Percentiles rank a stretch among this genome's conserved stretches.
Evolutionary conservation across 1,140 invertebrate genomes (phyloP).

Genomic region (Papilio aristodemus): DNA sequence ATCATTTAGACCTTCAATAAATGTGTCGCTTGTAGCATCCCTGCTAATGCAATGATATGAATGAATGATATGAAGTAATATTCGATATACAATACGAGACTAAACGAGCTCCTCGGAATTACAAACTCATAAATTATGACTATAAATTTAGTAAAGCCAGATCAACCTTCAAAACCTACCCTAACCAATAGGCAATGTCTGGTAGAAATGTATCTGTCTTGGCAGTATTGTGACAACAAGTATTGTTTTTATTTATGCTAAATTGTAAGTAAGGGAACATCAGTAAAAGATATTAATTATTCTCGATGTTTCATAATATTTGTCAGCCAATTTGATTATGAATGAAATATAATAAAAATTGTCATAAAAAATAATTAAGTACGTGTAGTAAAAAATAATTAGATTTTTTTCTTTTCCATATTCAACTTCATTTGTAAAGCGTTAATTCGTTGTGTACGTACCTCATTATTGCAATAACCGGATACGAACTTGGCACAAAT

Average conservation of each 20-base stretch:
- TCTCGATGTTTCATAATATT: neutral
- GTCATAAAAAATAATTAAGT: too few relatives aligned
- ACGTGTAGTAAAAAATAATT: too few relatives aligned
- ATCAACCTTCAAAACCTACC: neutral
- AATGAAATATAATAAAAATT: neutral
- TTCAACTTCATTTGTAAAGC: neutral
- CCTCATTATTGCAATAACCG: neutral
- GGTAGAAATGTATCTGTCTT: neutral
- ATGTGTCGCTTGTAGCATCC: too few relatives aligned
- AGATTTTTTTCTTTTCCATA: neutral
- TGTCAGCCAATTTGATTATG: too few relatives aligned
- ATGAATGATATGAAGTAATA: neutral
- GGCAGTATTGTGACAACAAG: neutral
- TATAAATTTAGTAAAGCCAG: slow-evolving; percentile 18
- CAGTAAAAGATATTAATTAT: too few relatives aligned
- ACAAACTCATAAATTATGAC: slow-evolving; percentile 15
- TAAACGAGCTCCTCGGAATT: neutral
- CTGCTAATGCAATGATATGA: too few relatives aligned
- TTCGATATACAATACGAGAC: slow-evolving; percentile 8
- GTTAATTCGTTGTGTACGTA: neutral
- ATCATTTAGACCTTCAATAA: too few relatives aligned
- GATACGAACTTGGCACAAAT: slow-evolving; percentile 8
- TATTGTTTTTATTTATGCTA: neutral
- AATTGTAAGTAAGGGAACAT: too few relatives aligned
- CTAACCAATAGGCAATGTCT: slow-evolving; percentile 8